Conservation (phyloP, 2,888 invertebrate genomes). For the Lissonota sp. region DNA sequence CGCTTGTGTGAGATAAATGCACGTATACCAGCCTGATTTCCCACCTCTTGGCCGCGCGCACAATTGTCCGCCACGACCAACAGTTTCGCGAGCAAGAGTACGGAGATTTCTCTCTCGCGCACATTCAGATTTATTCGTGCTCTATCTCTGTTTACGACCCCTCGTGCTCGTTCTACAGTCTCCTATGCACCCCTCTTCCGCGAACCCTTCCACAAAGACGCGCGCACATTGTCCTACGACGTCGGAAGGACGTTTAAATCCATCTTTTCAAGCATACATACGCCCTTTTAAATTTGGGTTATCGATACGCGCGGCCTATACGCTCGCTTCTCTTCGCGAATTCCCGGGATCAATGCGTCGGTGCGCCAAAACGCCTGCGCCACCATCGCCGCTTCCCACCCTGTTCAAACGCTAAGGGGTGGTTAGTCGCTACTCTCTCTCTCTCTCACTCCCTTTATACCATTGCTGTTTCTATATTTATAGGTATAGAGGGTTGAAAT, state of each 20-base stretch:
- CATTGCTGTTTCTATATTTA: neutral
- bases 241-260: too few species aligned
- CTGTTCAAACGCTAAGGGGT: conserved; percentile 8
- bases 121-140: conserved; percentile 4
- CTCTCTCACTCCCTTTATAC: conserved; percentile 60
- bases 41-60: conserved; percentile 32
- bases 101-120: conserved; percentile 7
- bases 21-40: neutral
- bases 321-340: conserved; percentile 69
- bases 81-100: neutral
- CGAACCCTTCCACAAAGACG: too few species aligned
- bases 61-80: neutral
- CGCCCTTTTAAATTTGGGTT: too few species aligned
- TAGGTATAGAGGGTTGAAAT: neutral
- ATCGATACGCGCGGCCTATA: too few species aligned
- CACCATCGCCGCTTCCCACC: conserved; percentile 75
- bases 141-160: conserved; percentile 52
- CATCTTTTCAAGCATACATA: too few species aligned
- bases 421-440: conserved; percentile 34
- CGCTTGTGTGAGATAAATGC: neutral
- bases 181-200: too few species aligned
- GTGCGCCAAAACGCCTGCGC: conserved; percentile 86
- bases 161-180: too few species aligned
- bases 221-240: too few species aligned
- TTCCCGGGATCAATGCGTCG: conserved; percentile 84